Percentiles rank a stretch among this genome's conserved stretches.
phyloP scores from a whole-genome alignment of 2,113 vertebrate species.

The Phyllostomus hastatus region DNA sequence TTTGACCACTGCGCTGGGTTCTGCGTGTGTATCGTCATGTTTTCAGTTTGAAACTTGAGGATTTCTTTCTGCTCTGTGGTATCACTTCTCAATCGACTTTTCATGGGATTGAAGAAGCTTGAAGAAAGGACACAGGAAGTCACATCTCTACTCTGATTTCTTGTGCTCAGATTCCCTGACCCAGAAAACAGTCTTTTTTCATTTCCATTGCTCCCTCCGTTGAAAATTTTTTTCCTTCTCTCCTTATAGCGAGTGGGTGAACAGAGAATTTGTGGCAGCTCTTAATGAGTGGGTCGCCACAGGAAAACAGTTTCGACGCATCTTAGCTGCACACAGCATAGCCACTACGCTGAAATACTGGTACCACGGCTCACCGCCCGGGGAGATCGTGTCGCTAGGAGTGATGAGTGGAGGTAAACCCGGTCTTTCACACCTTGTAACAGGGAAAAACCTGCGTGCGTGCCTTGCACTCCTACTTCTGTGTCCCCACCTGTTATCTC shows the following conservation, averaged over 20 bases:
- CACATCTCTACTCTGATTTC: neutral
- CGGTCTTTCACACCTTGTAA: neutral
- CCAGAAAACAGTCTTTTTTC: neutral
- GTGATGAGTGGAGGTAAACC: conserved; percentile 85
- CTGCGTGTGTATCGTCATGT: neutral
- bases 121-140: neutral
- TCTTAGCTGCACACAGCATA: conserved; percentile 83
- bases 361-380: conserved; percentile 80
- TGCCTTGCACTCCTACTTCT: neutral
- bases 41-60: neutral
- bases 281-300: conserved; percentile 60
- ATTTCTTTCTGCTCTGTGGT: neutral
- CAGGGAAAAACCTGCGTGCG: neutral
- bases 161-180: neutral
- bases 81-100: neutral
- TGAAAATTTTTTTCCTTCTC: neutral
- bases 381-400: conserved; percentile 88
- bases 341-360: conserved; percentile 85
- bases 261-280: conserved; percentile 79
- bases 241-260: conserved; percentile 85
- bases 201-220: neutral
- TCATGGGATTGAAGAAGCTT: neutral
- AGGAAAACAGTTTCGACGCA: conserved; percentile 55
- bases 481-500: neutral
- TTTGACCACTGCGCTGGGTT: neutral